These are phyloP conservation scores for Amazona guildingii DNA, from an alignment of 2,113 vertebrate genomes.

Conservation along the genomic window DNA sequence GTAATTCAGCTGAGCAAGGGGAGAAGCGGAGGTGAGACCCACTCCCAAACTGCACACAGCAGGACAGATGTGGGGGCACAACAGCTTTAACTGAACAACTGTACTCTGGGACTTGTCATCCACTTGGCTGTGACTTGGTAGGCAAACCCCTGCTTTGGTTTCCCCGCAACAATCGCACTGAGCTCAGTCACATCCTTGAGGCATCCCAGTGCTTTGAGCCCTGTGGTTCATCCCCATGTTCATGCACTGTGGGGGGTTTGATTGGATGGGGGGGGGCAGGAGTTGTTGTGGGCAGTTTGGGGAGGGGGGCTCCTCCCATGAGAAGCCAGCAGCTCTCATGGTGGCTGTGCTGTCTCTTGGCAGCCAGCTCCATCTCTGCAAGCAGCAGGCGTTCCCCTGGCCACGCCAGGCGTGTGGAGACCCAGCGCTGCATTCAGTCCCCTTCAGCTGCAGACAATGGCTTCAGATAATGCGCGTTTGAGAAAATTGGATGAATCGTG, in stretches of 20 bases:
- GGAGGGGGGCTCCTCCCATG: neutral
- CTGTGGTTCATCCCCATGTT: accelerated
- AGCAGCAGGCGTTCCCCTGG: neutral
- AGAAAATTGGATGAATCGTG: neutral
- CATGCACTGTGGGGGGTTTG: neutral
- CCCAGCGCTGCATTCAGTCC: neutral
- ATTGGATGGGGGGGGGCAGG: neutral
- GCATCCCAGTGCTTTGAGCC: neutral
- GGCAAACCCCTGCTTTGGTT: neutral
- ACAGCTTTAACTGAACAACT: neutral
- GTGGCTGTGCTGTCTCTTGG: neutral
- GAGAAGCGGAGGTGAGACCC: neutral
- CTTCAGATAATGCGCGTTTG: neutral
- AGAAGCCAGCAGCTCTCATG: neutral
- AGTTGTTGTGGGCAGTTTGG: neutral
- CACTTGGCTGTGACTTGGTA: neutral
- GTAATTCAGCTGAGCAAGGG: neutral
- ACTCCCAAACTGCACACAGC: neutral
- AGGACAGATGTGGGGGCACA: neutral
- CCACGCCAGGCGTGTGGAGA: neutral
- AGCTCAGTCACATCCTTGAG: neutral
- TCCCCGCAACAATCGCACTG: accelerated
- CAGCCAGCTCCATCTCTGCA: neutral
- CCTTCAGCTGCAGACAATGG: neutral
- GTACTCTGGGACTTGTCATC: neutral